Evolutionary conservation across 2,797 vertebrate genomes (phyloP).

Genomic region (Chelon auratus): DNA sequence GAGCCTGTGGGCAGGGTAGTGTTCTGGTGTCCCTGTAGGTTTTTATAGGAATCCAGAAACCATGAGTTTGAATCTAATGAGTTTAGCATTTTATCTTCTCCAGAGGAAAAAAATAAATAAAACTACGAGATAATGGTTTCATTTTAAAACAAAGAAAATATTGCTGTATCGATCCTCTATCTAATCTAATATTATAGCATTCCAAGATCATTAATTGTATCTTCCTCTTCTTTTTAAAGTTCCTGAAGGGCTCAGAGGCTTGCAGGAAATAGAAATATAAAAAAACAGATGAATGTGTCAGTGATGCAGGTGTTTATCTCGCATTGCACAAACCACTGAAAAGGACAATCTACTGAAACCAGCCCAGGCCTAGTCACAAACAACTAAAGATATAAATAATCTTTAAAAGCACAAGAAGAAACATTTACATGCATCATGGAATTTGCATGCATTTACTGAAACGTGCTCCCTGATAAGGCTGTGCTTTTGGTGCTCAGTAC

Average conservation of each 20-base stretch:
- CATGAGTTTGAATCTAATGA: constrained; percentile 28
- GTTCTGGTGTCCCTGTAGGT: constrained; percentile 24
- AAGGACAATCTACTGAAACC: constrained; percentile 32
- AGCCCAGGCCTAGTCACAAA: constrained; percentile 41
- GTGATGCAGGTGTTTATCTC: constrained; percentile 51
- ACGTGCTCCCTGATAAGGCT: constrained; percentile 20
- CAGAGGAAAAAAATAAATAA: constrained; percentile 8
- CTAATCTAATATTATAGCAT: background rate
- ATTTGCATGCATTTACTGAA: constrained; percentile 36
- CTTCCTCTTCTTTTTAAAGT: constrained; percentile 37
- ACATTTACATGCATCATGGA: constrained; percentile 24
- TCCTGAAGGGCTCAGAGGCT: constrained; percentile 24
- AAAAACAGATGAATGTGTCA: constrained; percentile 27
- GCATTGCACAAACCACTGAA: constrained; percentile 29
- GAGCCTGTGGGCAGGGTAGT: constrained; percentile 50
- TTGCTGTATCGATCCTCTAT: background rate
- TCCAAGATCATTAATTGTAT: constrained; percentile 24
- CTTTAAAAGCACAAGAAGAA: constrained; percentile 24
- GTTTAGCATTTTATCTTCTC: constrained; percentile 21
- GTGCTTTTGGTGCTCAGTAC: constrained; percentile 22
- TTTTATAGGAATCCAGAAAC: constrained; percentile 23
- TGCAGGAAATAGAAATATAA: constrained; percentile 32
- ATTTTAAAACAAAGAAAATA: constrained; percentile 8
- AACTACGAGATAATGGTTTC: constrained; percentile 1
- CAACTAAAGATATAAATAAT: constrained; percentile 21